These are phyloP conservation scores for Meghimatium bilineatum DNA, from an alignment of 2,888 invertebrate species.

Conservation along the genomic window DNA sequence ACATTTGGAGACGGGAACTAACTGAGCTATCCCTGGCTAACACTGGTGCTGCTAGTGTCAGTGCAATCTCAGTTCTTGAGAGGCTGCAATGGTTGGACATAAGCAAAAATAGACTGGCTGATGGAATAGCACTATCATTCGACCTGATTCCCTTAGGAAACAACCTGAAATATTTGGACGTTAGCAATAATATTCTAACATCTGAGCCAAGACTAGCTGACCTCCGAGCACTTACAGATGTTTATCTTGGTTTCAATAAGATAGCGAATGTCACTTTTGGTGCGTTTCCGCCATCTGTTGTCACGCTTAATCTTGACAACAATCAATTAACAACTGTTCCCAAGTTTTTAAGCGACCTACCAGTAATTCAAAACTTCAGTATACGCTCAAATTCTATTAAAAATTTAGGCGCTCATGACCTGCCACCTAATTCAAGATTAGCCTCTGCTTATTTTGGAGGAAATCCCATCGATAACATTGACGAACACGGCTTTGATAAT, in stretches of 20 bases:
- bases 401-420: background rate
- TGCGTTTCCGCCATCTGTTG: background rate
- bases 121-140: background rate
- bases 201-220: constrained; percentile 17
- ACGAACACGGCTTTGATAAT: constrained; percentile 17
- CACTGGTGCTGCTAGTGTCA: background rate
- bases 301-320: constrained; percentile 16
- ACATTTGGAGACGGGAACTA: background rate
- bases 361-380: background rate
- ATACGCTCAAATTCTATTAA: background rate
- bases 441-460: background rate
- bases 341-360: background rate
- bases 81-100: constrained; percentile 7
- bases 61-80: background rate
- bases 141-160: constrained; percentile 24
- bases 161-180: constrained; percentile 5
- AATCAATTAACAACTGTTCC: background rate
- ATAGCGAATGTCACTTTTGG: background rate
- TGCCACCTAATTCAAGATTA: background rate
- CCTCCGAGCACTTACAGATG: background rate
- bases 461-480: constrained; percentile 1
- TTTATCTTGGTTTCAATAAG: background rate
- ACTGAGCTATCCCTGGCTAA: constrained; percentile 9
- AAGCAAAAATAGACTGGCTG: background rate
- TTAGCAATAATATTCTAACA: background rate